phyloP scores from a whole-genome alignment of 2,888 invertebrate species.

The Rotaria magnacalcarata region DNA sequence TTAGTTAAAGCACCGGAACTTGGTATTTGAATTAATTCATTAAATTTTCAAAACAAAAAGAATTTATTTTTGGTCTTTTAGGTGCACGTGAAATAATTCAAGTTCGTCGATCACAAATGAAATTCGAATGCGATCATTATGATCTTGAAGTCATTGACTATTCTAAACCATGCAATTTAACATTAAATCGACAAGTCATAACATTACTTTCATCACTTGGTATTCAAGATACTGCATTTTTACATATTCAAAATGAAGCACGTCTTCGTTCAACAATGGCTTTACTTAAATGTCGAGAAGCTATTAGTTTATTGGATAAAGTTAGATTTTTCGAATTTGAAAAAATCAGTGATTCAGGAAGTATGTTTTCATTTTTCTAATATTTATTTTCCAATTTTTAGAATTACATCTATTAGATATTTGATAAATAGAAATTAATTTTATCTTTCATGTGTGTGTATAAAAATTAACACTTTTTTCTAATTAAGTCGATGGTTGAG shows the following conservation, averaged over 20 bases:
- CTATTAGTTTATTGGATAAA: slow-evolving; percentile 33
- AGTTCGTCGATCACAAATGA: slow-evolving; percentile 19
- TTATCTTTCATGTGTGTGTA: too few relatives aligned
- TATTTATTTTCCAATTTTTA: too few relatives aligned
- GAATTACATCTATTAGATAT: too few relatives aligned
- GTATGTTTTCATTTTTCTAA: not conserved
- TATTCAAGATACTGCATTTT: slow-evolving; percentile 29
- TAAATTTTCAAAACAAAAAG: not conserved
- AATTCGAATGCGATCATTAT: slow-evolving; percentile 35
- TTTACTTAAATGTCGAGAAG: slow-evolving; percentile 21
- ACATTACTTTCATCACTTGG: slow-evolving; percentile 49
- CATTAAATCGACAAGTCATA: slow-evolving; percentile 55
- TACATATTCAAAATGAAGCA: slow-evolving; percentile 25
- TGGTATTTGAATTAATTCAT: not conserved
- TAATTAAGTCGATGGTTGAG: too few relatives aligned
- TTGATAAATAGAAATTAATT: too few relatives aligned
- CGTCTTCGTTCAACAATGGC: slow-evolving; percentile 27
- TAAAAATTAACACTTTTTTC: too few relatives aligned
- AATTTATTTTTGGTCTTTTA: not conserved
- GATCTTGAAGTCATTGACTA: slow-evolving; percentile 23
- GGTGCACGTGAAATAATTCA: not conserved
- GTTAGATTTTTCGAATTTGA: slow-evolving; percentile 27
- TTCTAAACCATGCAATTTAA: slow-evolving; percentile 27
- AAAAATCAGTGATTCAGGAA: not conserved
- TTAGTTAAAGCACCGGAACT: slow-evolving; percentile 31